Percentiles rank a stretch among this genome's conserved stretches.
These are phyloP conservation scores for Cinclus mexicanus DNA, from an alignment of 2,113 vertebrate species.

Conservation along the genomic window DNA sequence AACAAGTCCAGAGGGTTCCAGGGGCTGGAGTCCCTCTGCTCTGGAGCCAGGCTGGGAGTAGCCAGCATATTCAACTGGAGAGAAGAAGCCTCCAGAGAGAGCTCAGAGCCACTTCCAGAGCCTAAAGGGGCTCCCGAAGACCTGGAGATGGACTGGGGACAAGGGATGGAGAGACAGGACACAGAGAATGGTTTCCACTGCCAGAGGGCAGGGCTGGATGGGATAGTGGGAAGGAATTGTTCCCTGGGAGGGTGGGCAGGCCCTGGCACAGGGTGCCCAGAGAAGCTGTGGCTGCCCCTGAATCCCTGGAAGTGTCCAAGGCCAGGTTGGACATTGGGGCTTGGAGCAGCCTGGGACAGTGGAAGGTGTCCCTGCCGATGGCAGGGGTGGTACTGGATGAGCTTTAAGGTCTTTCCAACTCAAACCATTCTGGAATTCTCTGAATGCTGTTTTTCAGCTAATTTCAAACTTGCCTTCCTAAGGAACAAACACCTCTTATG, in stretches of 20 bases:
- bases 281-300: not conserved
- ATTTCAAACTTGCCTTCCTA: not conserved
- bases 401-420: not conserved
- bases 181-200: not conserved
- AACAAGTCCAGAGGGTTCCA: not conserved
- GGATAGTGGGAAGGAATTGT: not conserved
- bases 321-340: not conserved
- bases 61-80: fast-evolving
- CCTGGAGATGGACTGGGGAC: not conserved
- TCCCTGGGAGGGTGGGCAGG: not conserved
- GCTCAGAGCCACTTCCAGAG: not conserved
- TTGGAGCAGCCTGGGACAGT: not conserved
- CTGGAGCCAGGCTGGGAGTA: not conserved
- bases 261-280: not conserved
- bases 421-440: not conserved
- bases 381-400: not conserved
- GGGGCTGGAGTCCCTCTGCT: not conserved
- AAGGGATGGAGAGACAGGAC: not conserved
- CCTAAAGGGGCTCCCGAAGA: not conserved
- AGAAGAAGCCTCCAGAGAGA: not conserved
- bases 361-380: not conserved
- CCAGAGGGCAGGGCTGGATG: fast-evolving
- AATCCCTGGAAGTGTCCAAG: not conserved
- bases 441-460: not conserved
- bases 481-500: not conserved